These are phyloP conservation scores for Eupithecia pulchellata DNA, from an alignment of 2,888 invertebrate genomes.

Conservation along the genomic window DNA sequence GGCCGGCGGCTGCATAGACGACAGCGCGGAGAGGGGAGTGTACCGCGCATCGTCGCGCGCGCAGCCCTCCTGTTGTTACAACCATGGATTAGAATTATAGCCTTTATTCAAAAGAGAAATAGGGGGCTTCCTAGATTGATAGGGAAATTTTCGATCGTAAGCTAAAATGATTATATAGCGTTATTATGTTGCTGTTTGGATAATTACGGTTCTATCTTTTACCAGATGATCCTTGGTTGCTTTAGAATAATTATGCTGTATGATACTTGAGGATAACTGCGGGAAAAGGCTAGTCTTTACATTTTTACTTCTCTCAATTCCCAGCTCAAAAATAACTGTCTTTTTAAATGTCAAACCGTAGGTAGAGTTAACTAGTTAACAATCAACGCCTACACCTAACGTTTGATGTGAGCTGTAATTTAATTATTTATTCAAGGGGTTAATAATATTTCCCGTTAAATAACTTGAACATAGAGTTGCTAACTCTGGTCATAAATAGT, in stretches of 20 bases:
- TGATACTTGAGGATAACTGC: too few species aligned
- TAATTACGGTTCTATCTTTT: too few species aligned
- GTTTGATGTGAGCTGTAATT: background rate
- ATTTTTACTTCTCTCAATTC: too few species aligned
- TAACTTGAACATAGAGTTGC: background rate
- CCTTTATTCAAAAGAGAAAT: background rate
- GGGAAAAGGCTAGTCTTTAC: too few species aligned
- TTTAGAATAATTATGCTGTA: too few species aligned
- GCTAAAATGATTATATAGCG: too few species aligned
- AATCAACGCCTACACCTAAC: background rate
- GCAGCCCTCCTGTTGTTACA: constrained; percentile 72
- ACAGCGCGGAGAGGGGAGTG: constrained; percentile 92
- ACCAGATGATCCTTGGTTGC: too few species aligned
- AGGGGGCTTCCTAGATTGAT: too few species aligned
- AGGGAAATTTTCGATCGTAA: too few species aligned
- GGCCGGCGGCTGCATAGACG: constrained; percentile 93
- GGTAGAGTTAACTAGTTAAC: background rate
- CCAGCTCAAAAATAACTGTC: too few species aligned
- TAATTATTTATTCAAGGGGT: background rate
- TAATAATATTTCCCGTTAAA: background rate
- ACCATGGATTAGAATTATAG: background rate
- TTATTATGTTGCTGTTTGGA: too few species aligned
- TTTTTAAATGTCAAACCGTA: too few species aligned
- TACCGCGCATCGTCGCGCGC: constrained; percentile 86
- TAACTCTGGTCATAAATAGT: constrained; percentile 3